phyloP scores from a whole-genome alignment of 2,113 vertebrate genomes.

The Eptatretus burgeri region DNA sequence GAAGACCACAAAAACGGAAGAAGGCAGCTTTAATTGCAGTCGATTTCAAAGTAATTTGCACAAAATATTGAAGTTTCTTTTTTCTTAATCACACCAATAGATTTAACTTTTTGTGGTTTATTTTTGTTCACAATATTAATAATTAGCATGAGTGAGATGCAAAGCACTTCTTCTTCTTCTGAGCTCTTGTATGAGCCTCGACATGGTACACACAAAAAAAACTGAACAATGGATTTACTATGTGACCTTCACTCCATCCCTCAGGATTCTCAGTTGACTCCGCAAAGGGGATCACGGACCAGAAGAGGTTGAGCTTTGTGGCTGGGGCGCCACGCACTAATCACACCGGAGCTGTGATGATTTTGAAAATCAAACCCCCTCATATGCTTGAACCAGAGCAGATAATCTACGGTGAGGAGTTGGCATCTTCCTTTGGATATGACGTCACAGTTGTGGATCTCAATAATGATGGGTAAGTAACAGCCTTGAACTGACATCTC shows the following conservation, averaged over 20 bases:
- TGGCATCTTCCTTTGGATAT: conserved; percentile 83
- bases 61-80: too few species aligned
- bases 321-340: conserved; percentile 76
- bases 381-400: conserved; percentile 28
- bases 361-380: conserved; percentile 29
- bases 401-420: conserved; percentile 44
- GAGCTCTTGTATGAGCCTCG: too few species aligned
- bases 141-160: too few species aligned
- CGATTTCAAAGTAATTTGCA: too few species aligned
- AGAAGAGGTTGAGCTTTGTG: conserved; percentile 43
- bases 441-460: conserved; percentile 74
- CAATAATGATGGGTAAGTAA: conserved; percentile 45
- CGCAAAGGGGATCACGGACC: conserved; percentile 37
- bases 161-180: too few species aligned
- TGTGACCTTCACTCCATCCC: conserved; percentile 7
- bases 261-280: conserved; percentile 79
- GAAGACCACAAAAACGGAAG: too few species aligned
- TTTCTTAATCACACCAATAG: too few species aligned
- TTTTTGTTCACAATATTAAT: too few species aligned
- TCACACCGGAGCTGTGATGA: conserved; percentile 60
- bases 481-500: background rate
- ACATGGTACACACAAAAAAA: too few species aligned
- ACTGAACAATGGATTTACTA: too few species aligned
- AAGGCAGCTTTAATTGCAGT: too few species aligned
- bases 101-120: too few species aligned